phyloP scores from a whole-genome alignment of 1,140 invertebrate genomes.

The Tetraneura akinire region DNA sequence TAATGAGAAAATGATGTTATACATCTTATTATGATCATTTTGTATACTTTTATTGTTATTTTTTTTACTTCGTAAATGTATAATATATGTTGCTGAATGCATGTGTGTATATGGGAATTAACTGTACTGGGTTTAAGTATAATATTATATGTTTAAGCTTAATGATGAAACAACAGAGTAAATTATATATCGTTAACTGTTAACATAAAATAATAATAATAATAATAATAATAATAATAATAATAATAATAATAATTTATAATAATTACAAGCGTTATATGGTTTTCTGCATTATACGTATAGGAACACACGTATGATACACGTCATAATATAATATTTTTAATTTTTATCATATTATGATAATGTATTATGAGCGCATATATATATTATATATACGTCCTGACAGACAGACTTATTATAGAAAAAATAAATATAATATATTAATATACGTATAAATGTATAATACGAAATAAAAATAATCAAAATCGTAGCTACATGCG shows the following conservation, averaged over 20 bases:
- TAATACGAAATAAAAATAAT: slow-evolving; percentile 3
- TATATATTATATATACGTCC: no score
- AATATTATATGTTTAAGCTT: no score
- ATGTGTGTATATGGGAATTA: no score
- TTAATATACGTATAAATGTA: no score
- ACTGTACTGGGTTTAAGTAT: no score
- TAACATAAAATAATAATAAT: no score
- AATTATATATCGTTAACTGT: not conserved
- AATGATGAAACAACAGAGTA: not conserved
- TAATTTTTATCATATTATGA: not conserved
- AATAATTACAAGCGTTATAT: not conserved
- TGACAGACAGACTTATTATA: not conserved
- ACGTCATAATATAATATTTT: not conserved
- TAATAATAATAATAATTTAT: no score
- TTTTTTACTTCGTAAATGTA: not conserved
- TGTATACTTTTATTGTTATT: not conserved
- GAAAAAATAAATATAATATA: no score
- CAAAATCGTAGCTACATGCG: not conserved
- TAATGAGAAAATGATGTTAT: not conserved
- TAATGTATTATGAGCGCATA: not conserved
- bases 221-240: not conserved
- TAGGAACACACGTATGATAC: no score
- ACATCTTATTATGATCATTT: not conserved
- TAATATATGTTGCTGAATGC: not conserved
- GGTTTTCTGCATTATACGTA: not conserved